Evolutionary conservation across 2,113 vertebrate genomes (phyloP).

Genomic region (Egretta garzetta): DNA sequence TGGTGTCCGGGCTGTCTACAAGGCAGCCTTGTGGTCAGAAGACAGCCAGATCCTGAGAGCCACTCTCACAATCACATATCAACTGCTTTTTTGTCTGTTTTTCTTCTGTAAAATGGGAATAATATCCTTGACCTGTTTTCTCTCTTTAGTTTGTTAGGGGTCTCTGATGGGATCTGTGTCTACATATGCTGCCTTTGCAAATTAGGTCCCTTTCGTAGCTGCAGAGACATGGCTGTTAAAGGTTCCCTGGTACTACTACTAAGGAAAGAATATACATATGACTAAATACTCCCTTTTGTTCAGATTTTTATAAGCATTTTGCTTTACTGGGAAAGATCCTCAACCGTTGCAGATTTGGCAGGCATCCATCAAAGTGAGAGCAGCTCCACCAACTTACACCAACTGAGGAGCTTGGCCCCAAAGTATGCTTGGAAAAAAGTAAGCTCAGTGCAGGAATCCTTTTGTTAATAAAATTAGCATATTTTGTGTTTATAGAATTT

Average conservation of each 20-base stretch:
- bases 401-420: not conserved
- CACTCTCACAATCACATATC: not conserved
- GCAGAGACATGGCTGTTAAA: not conserved
- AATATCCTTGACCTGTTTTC: not conserved
- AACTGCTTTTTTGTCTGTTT: not conserved
- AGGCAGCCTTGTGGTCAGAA: not conserved
- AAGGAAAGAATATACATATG: not conserved
- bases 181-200: not conserved
- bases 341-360: not conserved
- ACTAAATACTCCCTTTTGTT: slow-evolving; percentile 28
- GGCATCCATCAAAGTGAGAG: not conserved
- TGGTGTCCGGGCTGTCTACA: not conserved
- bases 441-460: slow-evolving; percentile 21
- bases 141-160: not conserved
- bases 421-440: not conserved
- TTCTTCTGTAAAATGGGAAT: not conserved
- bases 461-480: slow-evolving; percentile 56
- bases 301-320: slow-evolving; percentile 1
- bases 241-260: not conserved
- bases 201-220: not conserved
- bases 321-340: not conserved
- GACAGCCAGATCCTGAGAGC: not conserved
- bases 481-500: slow-evolving; percentile 52
- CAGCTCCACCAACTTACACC: not conserved
- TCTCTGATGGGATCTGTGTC: not conserved